These are phyloP conservation scores for Molothrus aeneus DNA, from an alignment of 2,797 vertebrate genomes.

Conservation along the genomic window DNA sequence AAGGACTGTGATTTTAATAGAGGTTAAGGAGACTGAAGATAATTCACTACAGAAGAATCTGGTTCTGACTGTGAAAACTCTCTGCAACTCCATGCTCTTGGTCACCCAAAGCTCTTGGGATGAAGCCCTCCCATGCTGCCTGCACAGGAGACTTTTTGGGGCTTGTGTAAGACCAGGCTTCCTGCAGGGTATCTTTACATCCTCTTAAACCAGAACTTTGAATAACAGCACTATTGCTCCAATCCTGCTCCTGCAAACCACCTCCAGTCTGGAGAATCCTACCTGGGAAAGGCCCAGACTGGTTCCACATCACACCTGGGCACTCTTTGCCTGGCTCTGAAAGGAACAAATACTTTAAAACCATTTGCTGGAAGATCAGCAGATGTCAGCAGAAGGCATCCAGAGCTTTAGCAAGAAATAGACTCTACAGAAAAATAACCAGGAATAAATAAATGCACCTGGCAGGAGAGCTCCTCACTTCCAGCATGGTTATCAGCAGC, in stretches of 20 bases:
- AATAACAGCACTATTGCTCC: background rate
- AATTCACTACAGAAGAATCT: background rate
- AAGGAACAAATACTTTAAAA: background rate
- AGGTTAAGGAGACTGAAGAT: background rate
- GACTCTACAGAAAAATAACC: background rate
- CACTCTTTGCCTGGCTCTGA: background rate
- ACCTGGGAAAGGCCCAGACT: background rate
- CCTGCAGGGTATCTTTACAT: background rate
- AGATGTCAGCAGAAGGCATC: background rate
- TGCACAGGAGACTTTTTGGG: background rate
- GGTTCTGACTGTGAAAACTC: background rate
- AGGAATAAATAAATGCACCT: background rate
- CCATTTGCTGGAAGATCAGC: background rate
- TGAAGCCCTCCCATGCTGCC: background rate
- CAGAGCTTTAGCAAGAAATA: background rate
- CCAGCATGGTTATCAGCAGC: background rate
- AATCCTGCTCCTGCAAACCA: background rate
- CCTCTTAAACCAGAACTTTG: background rate
- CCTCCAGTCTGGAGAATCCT: background rate
- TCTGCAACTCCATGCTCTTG: background rate
- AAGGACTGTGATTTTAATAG: background rate
- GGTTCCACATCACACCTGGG: background rate
- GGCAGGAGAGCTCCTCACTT: background rate
- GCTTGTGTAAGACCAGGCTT: background rate
- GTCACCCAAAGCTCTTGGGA: background rate